Base-by-base conservation (phyloP, 2,888 invertebrate genomes). In the Drosophila prolongata region DNA sequence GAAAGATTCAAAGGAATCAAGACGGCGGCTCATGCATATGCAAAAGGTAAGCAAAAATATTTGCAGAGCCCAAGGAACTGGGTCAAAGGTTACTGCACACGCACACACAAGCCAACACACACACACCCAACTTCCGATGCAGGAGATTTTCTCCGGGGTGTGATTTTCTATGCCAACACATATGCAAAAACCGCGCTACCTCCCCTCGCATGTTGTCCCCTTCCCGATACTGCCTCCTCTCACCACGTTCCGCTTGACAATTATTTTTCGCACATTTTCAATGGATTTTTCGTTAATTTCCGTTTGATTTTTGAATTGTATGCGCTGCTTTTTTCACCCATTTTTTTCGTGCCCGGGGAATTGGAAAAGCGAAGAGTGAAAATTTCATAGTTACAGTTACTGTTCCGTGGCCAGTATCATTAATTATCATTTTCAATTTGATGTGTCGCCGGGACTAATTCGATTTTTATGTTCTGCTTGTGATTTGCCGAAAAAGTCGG, bases 361-460 rank as follows among this genome's bases (percentile, higher is more conserved):
- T 40, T 40, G 47, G 61, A 52, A 65, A 44, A 47, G 50, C 50
- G 35, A 40, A 64, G 34, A 46, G 65, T 46, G 65, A 66, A 64
- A 66, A 66, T 66, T 35, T 35, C 16, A 64, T 43, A 62, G 81
- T 75, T 68, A 59, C 53, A 42, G 49, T 43, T 42, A 19, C 43
- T 37, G 37, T 62, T 60, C 35, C 60, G 24, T 40, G 62, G 61
- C 46, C 44, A 65, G 66, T 40, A 55, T 55, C 70, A 86, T 87
- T 85, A 87, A 89, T 87, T 78, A 83, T 79, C 52, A 83, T 88
- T 87, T 90, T 89, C 83, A 89, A 83, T 78, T 52, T 81, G 80
- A 81, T 84, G 85, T 90, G 86, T 72, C 79, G 78, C 83, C 85
- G 90, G 89, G 84, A 90, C 90, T 89, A 90, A 90, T 90, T 83